phyloP scores from a whole-genome alignment of 2,113 vertebrate species.

The Pluvianellus socialis region DNA sequence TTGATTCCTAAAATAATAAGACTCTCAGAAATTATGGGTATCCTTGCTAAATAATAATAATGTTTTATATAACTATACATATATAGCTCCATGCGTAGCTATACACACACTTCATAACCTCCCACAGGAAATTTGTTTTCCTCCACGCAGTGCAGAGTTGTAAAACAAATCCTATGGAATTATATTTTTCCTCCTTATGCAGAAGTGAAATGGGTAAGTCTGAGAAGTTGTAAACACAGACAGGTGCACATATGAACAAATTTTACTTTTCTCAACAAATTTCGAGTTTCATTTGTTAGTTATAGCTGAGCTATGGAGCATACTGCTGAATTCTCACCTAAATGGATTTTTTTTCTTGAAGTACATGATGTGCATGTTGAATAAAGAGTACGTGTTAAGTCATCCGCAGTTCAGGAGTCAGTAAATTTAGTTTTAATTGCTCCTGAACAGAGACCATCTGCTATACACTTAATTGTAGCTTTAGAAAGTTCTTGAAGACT shows the following conservation, averaged over 20 bases:
- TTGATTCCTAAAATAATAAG: neutral
- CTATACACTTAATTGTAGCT: neutral
- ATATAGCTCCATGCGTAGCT: neutral
- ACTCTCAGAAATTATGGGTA: neutral
- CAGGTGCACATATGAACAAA: neutral
- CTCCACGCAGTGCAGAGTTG: neutral
- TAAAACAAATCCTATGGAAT: neutral
- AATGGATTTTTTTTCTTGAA: neutral
- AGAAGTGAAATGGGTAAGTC: neutral
- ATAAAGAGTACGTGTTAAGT: neutral
- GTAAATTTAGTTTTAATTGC: constrained; percentile 55
- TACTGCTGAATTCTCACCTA: neutral
- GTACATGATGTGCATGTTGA: neutral
- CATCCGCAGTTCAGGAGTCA: constrained; percentile 26
- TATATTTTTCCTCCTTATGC: neutral
- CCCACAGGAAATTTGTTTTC: neutral
- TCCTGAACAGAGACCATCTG: constrained; percentile 46
- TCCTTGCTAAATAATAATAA: neutral
- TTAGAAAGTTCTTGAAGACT: constrained; percentile 7
- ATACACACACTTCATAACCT: neutral
- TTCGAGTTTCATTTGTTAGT: neutral
- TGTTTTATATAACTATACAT: neutral
- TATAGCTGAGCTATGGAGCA: neutral
- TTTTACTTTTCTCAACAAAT: neutral
- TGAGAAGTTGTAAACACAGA: no score